Conservation (phyloP, 2,888 invertebrate species). For the Maniola hyperantus region DNA sequence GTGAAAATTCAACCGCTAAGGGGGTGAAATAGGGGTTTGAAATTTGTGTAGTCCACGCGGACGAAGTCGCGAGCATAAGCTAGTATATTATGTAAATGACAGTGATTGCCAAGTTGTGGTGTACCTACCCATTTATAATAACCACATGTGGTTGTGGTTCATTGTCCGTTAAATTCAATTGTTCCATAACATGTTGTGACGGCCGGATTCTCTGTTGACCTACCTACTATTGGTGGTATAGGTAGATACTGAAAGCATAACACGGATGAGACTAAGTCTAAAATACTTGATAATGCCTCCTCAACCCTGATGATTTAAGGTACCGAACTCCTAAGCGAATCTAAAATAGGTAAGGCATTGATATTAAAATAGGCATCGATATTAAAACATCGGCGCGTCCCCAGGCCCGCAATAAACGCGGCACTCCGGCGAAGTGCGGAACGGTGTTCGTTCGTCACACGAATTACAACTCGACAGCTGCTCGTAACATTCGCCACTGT, state of each 20-base stretch:
- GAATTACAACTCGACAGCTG: slow-evolving; percentile 35
- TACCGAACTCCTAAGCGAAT: too few relatives aligned
- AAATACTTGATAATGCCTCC: too few relatives aligned
- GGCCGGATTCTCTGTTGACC: not conserved
- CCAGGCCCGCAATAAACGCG: slow-evolving; percentile 11
- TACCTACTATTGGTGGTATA: not conserved
- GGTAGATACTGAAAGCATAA: not conserved
- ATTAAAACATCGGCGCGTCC: slow-evolving; percentile 14
- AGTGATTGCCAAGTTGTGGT: slow-evolving; percentile 3
- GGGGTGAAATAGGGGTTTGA: too few relatives aligned
- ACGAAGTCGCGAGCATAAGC: too few relatives aligned
- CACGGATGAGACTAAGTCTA: not conserved
- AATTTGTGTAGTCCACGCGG: too few relatives aligned
- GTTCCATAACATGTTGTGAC: not conserved
- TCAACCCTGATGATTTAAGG: too few relatives aligned
- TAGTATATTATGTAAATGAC: too few relatives aligned
- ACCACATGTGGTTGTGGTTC: not conserved
- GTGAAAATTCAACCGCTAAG: too few relatives aligned
- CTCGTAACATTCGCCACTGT: slow-evolving; percentile 39
- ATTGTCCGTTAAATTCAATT: slow-evolving; percentile 9
- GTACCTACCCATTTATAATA: not conserved
- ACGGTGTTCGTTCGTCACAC: slow-evolving; percentile 39
- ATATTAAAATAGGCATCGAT: slow-evolving; percentile 4
- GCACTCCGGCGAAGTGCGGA: slow-evolving; percentile 30
- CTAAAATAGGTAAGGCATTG: too few relatives aligned